Evolutionary conservation across 2,113 vertebrate species (phyloP).

Genomic region (Carettochelys insculpta): DNA sequence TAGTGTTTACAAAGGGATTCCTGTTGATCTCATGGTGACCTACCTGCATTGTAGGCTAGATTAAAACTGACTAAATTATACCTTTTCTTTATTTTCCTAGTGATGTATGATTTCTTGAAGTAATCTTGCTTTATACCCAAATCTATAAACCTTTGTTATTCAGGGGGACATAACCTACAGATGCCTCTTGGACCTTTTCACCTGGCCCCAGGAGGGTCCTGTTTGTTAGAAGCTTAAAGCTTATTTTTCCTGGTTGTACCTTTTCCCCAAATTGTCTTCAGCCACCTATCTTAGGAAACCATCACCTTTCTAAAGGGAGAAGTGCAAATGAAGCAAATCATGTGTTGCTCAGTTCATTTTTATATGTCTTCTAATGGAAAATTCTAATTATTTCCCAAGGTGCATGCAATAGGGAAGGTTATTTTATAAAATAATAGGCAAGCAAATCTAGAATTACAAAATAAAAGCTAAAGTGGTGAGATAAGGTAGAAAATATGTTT

Average conservation of each 20-base stretch:
- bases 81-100: constrained; percentile 45
- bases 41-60: constrained; percentile 31
- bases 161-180: constrained; percentile 4
- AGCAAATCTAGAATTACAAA: background rate
- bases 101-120: constrained; percentile 28
- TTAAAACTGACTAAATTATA: constrained; percentile 37
- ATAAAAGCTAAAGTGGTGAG: constrained; percentile 10
- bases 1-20: constrained; percentile 62
- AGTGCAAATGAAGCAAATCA: background rate
- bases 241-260: constrained; percentile 37
- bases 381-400: background rate
- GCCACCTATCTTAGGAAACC: background rate
- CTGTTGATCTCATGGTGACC: constrained; percentile 51
- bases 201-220: constrained; percentile 53
- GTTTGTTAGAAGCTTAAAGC: constrained; percentile 13
- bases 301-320: constrained; percentile 9
- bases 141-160: constrained; percentile 26
- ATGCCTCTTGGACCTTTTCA: constrained; percentile 47
- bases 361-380: background rate
- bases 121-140: constrained; percentile 52
- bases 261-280: background rate
- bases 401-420: background rate
- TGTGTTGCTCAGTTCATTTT: background rate
- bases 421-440: background rate
- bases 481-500: constrained; percentile 41